Evolutionary conservation across 2,888 invertebrate genomes (phyloP).

Genomic region (Matsumyia berberina): DNA sequence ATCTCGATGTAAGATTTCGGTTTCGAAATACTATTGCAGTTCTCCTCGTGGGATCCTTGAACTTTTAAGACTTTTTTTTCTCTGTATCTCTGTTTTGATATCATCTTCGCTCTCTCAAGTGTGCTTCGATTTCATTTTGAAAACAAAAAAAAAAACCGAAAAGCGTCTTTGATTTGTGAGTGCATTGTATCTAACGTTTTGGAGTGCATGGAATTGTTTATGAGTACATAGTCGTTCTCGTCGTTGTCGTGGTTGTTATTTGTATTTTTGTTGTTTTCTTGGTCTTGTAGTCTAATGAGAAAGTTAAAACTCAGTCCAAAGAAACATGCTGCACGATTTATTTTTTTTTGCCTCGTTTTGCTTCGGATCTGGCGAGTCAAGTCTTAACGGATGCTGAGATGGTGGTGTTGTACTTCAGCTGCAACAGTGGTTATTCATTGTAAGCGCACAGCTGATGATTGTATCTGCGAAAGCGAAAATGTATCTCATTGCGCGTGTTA

Average conservation of each 20-base stretch:
- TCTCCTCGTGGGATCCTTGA: slow-evolving; percentile 68
- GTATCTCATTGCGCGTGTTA: slow-evolving; percentile 76
- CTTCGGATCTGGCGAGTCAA: slow-evolving; percentile 2
- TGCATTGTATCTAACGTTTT: slow-evolving; percentile 27
- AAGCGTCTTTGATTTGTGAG: slow-evolving; percentile 30
- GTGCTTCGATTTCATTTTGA: slow-evolving; percentile 52
- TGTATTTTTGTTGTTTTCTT: slow-evolving; percentile 28
- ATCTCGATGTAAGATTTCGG: slow-evolving; percentile 11
- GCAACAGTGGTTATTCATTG: slow-evolving; percentile 26
- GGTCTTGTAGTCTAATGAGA: slow-evolving; percentile 61
- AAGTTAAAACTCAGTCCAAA: slow-evolving; percentile 53
- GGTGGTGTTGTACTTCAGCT: slow-evolving; percentile 41
- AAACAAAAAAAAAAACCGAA: slow-evolving; percentile 17
- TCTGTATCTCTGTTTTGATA: slow-evolving; percentile 43
- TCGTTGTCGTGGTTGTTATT: slow-evolving; percentile 37
- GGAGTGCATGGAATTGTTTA: slow-evolving; percentile 44
- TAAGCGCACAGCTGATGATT: slow-evolving; percentile 56
- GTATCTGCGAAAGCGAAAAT: slow-evolving; percentile 68
- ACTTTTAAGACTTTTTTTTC: slow-evolving; percentile 51
- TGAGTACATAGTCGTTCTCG: slow-evolving; percentile 30
- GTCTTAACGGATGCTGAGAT: slow-evolving; percentile 63
- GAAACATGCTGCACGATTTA: slow-evolving; percentile 73
- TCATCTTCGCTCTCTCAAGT: slow-evolving; percentile 18
- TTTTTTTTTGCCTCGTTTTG: slow-evolving; percentile 42
- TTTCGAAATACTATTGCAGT: slow-evolving; percentile 20